Base-by-base conservation (phyloP, 2,113 vertebrate species). In the Martes martes region DNA sequence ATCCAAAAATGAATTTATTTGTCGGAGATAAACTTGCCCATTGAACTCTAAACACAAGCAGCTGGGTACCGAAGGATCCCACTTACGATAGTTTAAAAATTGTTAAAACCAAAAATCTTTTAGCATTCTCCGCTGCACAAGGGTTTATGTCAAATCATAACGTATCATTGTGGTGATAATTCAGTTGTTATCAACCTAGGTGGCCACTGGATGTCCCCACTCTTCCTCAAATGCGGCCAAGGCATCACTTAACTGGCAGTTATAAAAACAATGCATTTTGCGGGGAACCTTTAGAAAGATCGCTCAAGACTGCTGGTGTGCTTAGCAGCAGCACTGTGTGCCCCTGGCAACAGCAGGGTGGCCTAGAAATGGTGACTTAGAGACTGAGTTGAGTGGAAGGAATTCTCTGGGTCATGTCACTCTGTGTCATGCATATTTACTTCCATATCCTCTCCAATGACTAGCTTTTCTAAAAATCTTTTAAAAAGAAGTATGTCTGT, bases 171-270 rank as follows among this genome's bases (percentile, higher is more conserved):
- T 63, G 24, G 78, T 84, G 97, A 95, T 33, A 96, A 92, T 94
- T 98, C 2, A 1, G 92, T 94, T 98, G 98, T 97, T 97, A 98
- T 98, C 97, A 98, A 97, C 96, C 95, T 86, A 16, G 61, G 28
- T 94, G 98, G 97, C 99, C 99, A 98, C 98, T 99, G 98, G 99
- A 99, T 99, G 99, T 99, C 99, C 98, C 97, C 98, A 98, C 94
- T n/a, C 98, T 94, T 97, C 98, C 98, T 99, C 96, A 82, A 97
- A 98, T 98, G 96, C 82, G 21, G 74, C 28, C 0, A 15, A 96
- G 57, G 4, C 36, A 89, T 42, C 94, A 6, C 87, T 93, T 93
- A 97, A 93, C 81, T 33, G 96, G 84, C 97, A 97, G 90, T 7
- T 80, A 91, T 15, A 92, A 95, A 97, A n/a, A 10, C 50, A n/a